phyloP scores from a whole-genome alignment of 2,113 vertebrate species.

The Cyrtonyx montezumae region DNA sequence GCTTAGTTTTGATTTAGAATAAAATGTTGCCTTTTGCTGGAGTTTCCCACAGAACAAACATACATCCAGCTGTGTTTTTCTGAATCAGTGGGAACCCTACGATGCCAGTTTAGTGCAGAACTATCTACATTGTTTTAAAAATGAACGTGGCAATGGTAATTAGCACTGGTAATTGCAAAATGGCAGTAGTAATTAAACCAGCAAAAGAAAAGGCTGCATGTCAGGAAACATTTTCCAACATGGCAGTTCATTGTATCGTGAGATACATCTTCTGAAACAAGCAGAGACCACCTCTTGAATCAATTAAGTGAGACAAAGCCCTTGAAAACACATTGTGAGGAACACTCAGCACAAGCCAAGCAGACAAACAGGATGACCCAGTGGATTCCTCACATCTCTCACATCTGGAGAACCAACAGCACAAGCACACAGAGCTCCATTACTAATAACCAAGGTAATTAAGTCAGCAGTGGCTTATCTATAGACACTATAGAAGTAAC shows the following conservation, averaged over 20 bases:
- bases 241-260: background rate
- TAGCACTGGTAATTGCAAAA: background rate
- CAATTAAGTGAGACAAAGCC: background rate
- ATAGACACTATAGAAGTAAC: background rate
- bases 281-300: background rate
- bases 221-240: background rate
- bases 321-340: background rate
- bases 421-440: rapidly evolving
- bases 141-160: background rate
- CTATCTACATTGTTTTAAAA: background rate
- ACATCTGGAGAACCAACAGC: background rate
- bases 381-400: background rate
- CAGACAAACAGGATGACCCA: background rate
- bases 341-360: background rate
- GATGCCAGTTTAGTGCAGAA: background rate
- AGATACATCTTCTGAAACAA: background rate
- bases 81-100: background rate
- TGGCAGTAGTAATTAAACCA: background rate
- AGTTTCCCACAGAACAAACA: background rate
- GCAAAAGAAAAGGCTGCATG: background rate
- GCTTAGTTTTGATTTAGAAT: background rate
- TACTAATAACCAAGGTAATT: background rate
- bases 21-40: background rate
- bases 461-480: background rate
- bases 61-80: background rate